phyloP scores from a whole-genome alignment of 2,113 vertebrate genomes.

The Sarotherodon lohbergeri region DNA sequence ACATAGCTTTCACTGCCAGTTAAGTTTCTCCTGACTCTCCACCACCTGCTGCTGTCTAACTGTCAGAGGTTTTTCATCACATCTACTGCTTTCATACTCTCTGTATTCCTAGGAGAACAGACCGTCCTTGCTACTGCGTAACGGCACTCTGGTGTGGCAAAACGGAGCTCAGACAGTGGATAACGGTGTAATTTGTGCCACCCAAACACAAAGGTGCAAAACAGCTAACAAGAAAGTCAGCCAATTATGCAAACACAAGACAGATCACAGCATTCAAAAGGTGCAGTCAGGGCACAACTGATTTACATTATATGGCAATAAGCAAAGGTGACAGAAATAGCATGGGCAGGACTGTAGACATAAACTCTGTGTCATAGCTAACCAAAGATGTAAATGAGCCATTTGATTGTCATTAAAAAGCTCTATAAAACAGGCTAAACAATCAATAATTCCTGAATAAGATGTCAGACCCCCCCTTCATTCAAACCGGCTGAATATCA shows the following conservation, averaged over 20 bases:
- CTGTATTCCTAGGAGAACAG: background rate
- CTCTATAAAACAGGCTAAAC: background rate
- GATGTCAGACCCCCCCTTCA: background rate
- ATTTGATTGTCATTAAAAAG: background rate
- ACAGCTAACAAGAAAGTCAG: background rate
- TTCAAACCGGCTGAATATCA: background rate
- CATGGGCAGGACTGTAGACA: background rate
- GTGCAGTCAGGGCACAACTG: background rate
- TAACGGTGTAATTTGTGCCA: background rate
- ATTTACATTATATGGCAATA: background rate
- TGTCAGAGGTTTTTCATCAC: background rate
- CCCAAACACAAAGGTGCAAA: background rate
- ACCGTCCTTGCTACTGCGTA: background rate
- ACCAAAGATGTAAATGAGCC: background rate
- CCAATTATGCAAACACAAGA: background rate
- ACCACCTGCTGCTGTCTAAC: background rate
- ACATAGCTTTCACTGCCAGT: background rate
- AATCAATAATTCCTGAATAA: background rate
- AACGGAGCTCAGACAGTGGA: background rate
- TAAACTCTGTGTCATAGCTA: background rate
- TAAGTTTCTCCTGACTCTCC: background rate
- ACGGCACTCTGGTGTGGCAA: background rate
- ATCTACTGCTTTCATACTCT: background rate
- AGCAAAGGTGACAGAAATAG: background rate
- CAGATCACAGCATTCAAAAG: background rate